A percentile compares a stretch with the other conserved stretches of the same genome.
phyloP scores from a whole-genome alignment of 2,113 vertebrate genomes.

The Pteruthius melanotis region DNA sequence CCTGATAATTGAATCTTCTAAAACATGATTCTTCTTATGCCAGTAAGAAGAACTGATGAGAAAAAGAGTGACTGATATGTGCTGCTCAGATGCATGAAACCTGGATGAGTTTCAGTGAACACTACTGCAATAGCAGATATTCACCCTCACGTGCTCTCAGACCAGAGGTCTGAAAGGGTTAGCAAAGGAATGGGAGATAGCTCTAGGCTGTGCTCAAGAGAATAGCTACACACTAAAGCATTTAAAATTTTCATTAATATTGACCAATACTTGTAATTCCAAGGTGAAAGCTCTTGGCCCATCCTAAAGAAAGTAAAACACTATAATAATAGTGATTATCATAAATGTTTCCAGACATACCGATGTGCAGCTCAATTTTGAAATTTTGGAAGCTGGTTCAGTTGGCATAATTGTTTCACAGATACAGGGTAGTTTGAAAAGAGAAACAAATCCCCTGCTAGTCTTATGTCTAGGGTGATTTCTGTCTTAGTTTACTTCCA shows the following conservation, averaged over 20 bases:
- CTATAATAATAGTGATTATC: not conserved
- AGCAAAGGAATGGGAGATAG: not conserved
- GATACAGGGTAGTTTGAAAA: not conserved
- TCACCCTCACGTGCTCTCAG: not conserved
- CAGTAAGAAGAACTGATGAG: not conserved
- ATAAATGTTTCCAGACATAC: not conserved
- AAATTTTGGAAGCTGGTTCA: not conserved
- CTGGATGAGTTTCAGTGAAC: not conserved
- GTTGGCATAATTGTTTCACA: not conserved
- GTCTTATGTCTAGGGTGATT: not conserved
- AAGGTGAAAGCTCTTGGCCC: not conserved
- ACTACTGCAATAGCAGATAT: not conserved
- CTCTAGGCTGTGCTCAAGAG: not conserved
- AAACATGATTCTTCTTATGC: not conserved
- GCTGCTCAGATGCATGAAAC: not conserved
- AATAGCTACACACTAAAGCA: not conserved
- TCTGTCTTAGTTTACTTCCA: not conserved
- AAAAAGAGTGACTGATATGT: not conserved
- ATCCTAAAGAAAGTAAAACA: not conserved
- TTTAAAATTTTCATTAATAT: not conserved
- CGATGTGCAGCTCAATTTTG: rapidly evolving
- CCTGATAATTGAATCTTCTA: not conserved
- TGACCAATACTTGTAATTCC: not conserved
- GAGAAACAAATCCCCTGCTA: not conserved
- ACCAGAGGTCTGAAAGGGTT: not conserved